Evolutionary conservation across 2,797 vertebrate species (phyloP), one percentile per base, ranked within the genome.

Genomic region (Acanthornis magna): DNA sequence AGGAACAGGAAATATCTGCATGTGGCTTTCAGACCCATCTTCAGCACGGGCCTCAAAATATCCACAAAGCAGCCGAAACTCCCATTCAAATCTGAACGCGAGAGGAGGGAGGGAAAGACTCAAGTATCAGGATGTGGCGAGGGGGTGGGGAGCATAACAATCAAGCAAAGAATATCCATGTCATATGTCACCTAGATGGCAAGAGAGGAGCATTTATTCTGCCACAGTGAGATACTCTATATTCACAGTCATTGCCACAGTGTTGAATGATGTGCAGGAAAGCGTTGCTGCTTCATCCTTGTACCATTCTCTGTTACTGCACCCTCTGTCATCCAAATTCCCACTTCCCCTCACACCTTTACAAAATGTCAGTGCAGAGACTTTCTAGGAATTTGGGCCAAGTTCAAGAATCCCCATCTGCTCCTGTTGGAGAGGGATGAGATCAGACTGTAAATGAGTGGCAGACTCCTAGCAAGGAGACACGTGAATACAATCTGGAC

Each of bases 341-440:
- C 85, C 50, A 22, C 89, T 40, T 87, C 51, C 34, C 71, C 80
- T 95, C 84, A 65, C 92, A 96, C 93, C 92, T 94, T 95, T 43
- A 76, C 51, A 89, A 74, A 92, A 94, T 77, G 91, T 89, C 94
- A 89, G 30, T 27, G 42, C 50, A 85, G 77, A 60, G 65, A 78
- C 91, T 97, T 96, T 96, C 92, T 55, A 95, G 93, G 95, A 96
- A 96, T 89, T 94, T 93, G 88, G 89, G 87, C 67, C 32, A 71
- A 93, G 93, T 74, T 96, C 92, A 95, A 96, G 74, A 89, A 89
- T 91, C 74, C 48, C 94, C 96, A 96, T 96, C 94, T 97, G 93
- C 75, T 95, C 86, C 91, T 3, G 0, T 1, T 79, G 88, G 80
- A 93, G 60, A 65, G 30, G 81, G 67, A 87, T 77, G 81, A 94